phyloP scores from a whole-genome alignment of 2,888 invertebrate genomes.

The Sphaerophoria rueppellii region DNA sequence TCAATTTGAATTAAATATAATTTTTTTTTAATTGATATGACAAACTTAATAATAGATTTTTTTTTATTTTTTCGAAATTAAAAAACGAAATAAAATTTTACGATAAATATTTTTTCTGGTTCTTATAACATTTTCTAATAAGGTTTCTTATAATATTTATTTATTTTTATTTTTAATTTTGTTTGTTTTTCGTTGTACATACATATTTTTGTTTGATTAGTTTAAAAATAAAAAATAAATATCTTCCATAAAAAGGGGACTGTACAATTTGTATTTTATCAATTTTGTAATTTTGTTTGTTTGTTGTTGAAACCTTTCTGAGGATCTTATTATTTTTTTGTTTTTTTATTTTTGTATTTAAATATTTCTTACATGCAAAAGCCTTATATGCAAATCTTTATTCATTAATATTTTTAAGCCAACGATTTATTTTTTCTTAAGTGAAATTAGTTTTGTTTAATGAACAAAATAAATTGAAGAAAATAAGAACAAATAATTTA shows the following conservation, averaged over 20 bases:
- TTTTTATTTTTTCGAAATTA: background rate
- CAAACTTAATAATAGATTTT: slow-evolving; percentile 45
- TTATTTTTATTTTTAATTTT: too few species aligned
- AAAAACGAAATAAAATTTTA: slow-evolving; percentile 11
- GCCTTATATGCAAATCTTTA: slow-evolving; percentile 1
- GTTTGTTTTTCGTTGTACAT: slow-evolving; percentile 65
- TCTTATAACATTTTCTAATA: slow-evolving; percentile 60
- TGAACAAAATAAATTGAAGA: background rate
- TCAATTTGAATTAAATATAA: slow-evolving; percentile 29
- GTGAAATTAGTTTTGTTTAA: background rate
- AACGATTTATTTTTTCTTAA: background rate
- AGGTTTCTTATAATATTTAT: slow-evolving; percentile 38
- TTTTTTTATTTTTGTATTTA: slow-evolving; percentile 37
- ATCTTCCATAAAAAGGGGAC: slow-evolving; percentile 50
- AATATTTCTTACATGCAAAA: background rate
- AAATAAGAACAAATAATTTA: background rate
- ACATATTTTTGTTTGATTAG: slow-evolving; percentile 34
- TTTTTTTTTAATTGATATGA: slow-evolving; percentile 62
- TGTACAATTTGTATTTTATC: slow-evolving; percentile 54
- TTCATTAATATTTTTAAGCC: background rate
- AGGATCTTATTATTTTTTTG: slow-evolving; percentile 55
- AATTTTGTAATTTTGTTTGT: slow-evolving; percentile 7
- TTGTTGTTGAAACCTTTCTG: slow-evolving; percentile 69
- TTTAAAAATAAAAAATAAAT: slow-evolving; percentile 44
- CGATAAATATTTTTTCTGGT: slow-evolving; percentile 44